These are phyloP conservation scores for Scytalopus superciliaris DNA, from an alignment of 2,113 vertebrate genomes.

Conservation along the genomic window DNA sequence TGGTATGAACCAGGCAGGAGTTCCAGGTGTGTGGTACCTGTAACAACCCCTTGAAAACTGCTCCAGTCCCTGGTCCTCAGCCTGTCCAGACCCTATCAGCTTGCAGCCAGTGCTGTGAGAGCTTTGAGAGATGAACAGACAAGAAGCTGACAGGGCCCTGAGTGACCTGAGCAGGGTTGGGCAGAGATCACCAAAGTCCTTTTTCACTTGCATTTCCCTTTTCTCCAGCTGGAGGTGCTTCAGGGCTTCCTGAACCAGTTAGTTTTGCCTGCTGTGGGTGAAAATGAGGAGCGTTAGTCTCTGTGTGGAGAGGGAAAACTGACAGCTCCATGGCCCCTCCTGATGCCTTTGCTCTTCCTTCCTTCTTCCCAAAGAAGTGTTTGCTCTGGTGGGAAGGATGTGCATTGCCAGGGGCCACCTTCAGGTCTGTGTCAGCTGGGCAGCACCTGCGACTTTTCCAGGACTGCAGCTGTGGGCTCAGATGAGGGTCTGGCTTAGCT, in stretches of 20 bases:
- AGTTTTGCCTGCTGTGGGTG: neutral
- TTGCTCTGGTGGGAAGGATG: neutral
- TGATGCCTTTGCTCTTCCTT: neutral
- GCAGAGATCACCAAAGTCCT: neutral
- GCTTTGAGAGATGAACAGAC: neutral
- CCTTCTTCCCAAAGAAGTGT: neutral
- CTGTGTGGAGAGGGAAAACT: neutral
- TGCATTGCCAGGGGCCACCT: neutral
- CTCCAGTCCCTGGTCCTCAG: neutral
- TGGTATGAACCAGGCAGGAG: neutral
- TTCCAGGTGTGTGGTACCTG: accelerated
- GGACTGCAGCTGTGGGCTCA: neutral
- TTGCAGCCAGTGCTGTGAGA: neutral
- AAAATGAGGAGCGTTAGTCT: neutral
- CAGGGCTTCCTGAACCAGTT: neutral
- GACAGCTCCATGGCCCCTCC: neutral
- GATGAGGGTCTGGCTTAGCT: neutral
- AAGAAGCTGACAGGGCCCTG: neutral
- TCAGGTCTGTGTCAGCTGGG: neutral
- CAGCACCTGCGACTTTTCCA: neutral
- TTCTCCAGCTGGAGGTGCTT: neutral
- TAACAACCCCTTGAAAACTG: neutral
- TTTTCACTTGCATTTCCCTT: neutral
- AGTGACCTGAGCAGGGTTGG: neutral
- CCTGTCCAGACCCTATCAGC: neutral